phyloP scores from a whole-genome alignment of 2,888 invertebrate species.

The Ferdinandea cuprea region DNA sequence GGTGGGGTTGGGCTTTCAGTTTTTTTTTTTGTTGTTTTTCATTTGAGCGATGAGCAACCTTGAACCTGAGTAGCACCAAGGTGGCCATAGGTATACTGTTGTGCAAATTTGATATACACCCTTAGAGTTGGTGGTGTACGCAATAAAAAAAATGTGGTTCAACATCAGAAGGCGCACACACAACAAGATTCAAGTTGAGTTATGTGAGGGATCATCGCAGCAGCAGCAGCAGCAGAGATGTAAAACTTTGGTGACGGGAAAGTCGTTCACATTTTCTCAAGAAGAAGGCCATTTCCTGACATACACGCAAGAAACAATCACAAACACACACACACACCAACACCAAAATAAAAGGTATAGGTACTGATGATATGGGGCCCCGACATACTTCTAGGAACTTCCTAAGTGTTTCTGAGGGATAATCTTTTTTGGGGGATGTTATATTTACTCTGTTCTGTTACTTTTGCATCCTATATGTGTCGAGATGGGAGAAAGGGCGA shows the following conservation, averaged over 20 bases:
- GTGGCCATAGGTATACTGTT: slow-evolving; percentile 21
- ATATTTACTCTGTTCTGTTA: slow-evolving; percentile 6
- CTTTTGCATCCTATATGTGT: not conserved
- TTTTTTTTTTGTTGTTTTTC: slow-evolving; percentile 2
- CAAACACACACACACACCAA: slow-evolving; percentile 7
- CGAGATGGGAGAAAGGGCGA: no score
- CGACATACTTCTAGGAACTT: slow-evolving; percentile 24
- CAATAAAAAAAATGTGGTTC: slow-evolving; percentile 14
- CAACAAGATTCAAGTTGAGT: slow-evolving; percentile 13
- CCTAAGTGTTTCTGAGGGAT: slow-evolving; percentile 49
- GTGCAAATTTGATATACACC: slow-evolving; percentile 33
- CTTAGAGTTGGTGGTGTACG: slow-evolving; percentile 6
- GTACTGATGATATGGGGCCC: no score
- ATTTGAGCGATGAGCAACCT: slow-evolving; percentile 51
- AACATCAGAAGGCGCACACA: not conserved
- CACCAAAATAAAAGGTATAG: not conserved
- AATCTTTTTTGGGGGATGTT: slow-evolving; percentile 27
- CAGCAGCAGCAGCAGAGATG: no score
- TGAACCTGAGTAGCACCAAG: slow-evolving; percentile 54
- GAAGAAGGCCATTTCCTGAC: slow-evolving; percentile 47
- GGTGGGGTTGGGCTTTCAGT: slow-evolving; percentile 11
- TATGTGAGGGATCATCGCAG: slow-evolving; percentile 18
- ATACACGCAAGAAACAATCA: slow-evolving; percentile 16
- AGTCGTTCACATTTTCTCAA: slow-evolving; percentile 28
- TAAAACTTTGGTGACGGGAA: slow-evolving; percentile 34